Base-by-base conservation (phyloP, 2,888 invertebrate genomes). In the Epinotia nisella region DNA sequence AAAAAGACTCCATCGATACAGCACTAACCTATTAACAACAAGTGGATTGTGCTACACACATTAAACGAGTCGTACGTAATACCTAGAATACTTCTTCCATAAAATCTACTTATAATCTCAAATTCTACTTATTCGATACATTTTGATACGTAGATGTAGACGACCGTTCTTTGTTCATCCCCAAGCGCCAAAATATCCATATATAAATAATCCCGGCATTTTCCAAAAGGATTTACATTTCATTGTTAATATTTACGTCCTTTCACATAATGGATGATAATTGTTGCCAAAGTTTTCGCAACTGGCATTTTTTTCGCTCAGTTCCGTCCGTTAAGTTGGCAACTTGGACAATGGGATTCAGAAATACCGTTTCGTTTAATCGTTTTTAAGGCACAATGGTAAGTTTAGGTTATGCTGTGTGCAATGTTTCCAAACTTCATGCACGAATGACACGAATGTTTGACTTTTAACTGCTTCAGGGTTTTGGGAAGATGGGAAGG, bases 231-330 rank as follows among this genome's bases (percentile, higher is more conserved):
- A 67, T 66, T 71, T 61, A 29, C 60, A 85, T 87, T 85, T 85
- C 80, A 79, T 82, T 81, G 80, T 80, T 80, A 79, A 82, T 79
- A 80, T 80, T 79, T 79, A 77, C n/a, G 17, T 77, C 71, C 19
- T 21, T 76, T 72, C 72, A 75, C 51, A 79, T 87, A 84, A 88
- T 87, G 76, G 85, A 87, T 86, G 87, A 81, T 86, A 88, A 88
- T 88, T 86, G 79, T 82, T 81, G 68, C 77, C 78, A 80, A 83
- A 87, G 86, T 82, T 87, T 83, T 75, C n/a, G 39, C 17, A 55
- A 70, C 75, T 76, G 75, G 74, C 76, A 76, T 75, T 79, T 80
- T 66, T 77, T 78, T 74, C 60, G 65, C 74, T 56, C 64, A 45
- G 29, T 62, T 69, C 51, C 65, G 15, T 56, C 45, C 39, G 56